Conservation (phyloP, 1,140 invertebrate species). For the Chionoecetes opilio region DNA sequence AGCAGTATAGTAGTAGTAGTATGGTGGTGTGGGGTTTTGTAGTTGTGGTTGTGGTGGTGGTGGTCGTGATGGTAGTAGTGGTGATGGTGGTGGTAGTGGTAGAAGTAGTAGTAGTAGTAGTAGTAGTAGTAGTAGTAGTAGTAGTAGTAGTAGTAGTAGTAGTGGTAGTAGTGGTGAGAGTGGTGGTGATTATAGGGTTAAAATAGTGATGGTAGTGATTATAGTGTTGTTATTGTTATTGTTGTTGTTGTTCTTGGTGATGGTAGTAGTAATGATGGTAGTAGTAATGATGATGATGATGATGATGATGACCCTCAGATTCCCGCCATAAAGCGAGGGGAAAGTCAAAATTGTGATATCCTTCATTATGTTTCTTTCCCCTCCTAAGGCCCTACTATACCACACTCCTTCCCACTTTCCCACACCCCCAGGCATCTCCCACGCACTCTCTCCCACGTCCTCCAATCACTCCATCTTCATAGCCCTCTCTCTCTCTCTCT, state of each 20-base stretch:
- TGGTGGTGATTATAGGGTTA: too few species aligned
- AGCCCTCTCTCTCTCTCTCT: not conserved
- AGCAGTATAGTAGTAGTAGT: conserved; percentile 46
- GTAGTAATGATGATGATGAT: not conserved
- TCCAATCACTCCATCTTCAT: not conserved
- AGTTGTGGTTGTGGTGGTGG: not conserved
- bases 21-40: too few species aligned
- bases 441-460: conserved; percentile 32
- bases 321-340: not conserved
- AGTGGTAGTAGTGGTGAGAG: not conserved
- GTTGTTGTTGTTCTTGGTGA: not conserved
- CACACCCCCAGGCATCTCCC: conserved; percentile 24
- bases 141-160: conserved; percentile 45
- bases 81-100: not conserved
- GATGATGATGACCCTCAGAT: not conserved
- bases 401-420: not conserved
- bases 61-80: too few species aligned
- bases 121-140: conserved; percentile 43
- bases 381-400: too few species aligned
- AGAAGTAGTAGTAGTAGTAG: conserved; percentile 6
- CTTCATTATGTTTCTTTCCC: not conserved
- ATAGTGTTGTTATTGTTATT: too few species aligned
- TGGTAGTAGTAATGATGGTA: not conserved
- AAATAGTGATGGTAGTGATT: not conserved
- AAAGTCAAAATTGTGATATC: not conserved